Evolutionary conservation across 2,113 vertebrate genomes (phyloP), one percentile per base, ranked within the genome.

Genomic region (Calypte anna): DNA sequence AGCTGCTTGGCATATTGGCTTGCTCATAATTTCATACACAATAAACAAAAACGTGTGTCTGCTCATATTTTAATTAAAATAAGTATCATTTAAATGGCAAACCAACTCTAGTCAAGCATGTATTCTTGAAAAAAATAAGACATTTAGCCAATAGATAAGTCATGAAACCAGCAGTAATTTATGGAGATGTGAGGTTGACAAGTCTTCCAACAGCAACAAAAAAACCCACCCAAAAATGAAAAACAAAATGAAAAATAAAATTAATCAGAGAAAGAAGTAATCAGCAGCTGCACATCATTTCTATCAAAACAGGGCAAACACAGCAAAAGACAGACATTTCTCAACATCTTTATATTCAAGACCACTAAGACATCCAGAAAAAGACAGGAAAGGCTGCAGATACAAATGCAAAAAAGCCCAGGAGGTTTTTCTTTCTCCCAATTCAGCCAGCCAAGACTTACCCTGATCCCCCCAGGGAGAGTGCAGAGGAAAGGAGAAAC

Each of bases 51-150:
- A 63, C 55, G 58, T 78, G 78, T 85, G 44, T 50, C 46, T 21
- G 74, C 33, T 59, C 61, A 33, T 70, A 81, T 86, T 92, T 93
- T 73, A 92, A 86, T 93, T 87, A 83, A 83, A 92, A 9, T 54
- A 63, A 72, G 68, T n/a, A 76, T 27, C 4, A 28, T 67, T 91
- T 91, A 94, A 96, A 95, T 75, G 95, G 63, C 57, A 96, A 96
- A 93, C 46, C 3, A 4, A 61, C 72, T 85, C 70, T 66, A 64
- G 81, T 86, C 50, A 58, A 95, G 86, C 7, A 43, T 3, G 12
- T 46, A 72, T 69, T 20, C 81, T 87, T 64, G 44, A 91, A 76
- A 91, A 92, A 59, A 46, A 20, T 27, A 33, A 43, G 48, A 88
- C 75, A n/a, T 55, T 25, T 94, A 51, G 16, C 48, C 81, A 87